Percentiles rank a stretch among this genome's conserved stretches.
These are phyloP conservation scores for Chloroceryle aenea DNA, from an alignment of 2,113 vertebrate genomes.

Conservation along the genomic window DNA sequence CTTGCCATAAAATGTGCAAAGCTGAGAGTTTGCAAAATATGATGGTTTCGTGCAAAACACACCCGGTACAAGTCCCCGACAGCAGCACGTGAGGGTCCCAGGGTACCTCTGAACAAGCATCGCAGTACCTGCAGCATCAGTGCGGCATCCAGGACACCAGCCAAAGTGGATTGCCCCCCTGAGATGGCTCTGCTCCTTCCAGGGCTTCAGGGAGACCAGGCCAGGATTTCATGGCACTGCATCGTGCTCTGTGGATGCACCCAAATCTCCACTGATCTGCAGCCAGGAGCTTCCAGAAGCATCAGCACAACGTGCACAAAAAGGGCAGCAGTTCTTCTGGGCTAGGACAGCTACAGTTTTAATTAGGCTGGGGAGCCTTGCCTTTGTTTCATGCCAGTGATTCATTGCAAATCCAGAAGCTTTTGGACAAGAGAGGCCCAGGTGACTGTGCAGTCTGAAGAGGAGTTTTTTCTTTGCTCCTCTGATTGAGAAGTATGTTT, in stretches of 20 bases:
- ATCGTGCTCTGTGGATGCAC: neutral
- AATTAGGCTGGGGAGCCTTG: neutral
- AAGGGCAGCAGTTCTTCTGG: neutral
- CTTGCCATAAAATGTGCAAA: neutral
- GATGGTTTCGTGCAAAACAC: neutral
- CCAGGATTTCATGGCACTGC: neutral
- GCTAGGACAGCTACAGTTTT: neutral
- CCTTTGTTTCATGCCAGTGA: neutral
- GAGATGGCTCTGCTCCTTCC: neutral
- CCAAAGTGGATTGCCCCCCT: neutral
- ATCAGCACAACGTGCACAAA: neutral
- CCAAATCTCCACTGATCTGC: neutral
- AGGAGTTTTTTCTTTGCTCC: neutral
- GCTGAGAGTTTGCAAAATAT: neutral
- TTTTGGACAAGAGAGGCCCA: neutral
- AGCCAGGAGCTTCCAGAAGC: neutral
- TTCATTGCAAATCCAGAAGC: neutral
- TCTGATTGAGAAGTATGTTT: neutral
- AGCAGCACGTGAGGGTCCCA: neutral
- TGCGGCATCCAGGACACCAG: neutral
- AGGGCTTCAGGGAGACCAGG: neutral
- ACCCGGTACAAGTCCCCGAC: neutral
- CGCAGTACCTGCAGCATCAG: neutral
- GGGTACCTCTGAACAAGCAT: neutral
- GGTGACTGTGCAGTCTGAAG: neutral